phyloP scores from a whole-genome alignment of 1,140 invertebrate species.

The Cataglyphis hispanica region DNA sequence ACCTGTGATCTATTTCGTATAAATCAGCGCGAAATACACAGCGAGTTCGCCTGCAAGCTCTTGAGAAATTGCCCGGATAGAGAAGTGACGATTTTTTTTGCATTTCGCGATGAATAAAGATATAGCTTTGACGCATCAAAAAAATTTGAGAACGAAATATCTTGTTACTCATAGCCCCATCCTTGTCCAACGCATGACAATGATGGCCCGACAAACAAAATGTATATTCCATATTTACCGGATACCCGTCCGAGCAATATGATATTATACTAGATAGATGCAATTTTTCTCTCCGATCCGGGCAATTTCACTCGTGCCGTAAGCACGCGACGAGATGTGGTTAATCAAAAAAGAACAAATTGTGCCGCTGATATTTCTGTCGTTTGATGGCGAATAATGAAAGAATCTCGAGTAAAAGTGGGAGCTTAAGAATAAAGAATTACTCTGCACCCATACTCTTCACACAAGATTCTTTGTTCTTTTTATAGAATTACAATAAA shows the following conservation, averaged over 20 bases:
- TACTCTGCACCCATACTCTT: no score
- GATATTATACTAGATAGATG: neutral
- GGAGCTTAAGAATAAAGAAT: neutral
- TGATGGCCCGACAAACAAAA: neutral
- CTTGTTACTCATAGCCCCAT: neutral
- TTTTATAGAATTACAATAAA: neutral
- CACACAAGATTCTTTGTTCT: neutral
- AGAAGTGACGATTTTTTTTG: neutral
- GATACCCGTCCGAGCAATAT: neutral
- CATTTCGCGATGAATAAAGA: neutral
- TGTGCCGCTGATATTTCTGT: slow-evolving; percentile 40
- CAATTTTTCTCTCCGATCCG: slow-evolving; percentile 6
- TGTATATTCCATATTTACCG: neutral
- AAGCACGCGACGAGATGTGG: neutral
- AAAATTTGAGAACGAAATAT: neutral
- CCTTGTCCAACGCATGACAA: neutral
- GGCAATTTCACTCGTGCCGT: slow-evolving; percentile 8
- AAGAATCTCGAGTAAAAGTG: neutral
- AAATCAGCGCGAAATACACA: neutral
- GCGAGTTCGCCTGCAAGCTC: neutral
- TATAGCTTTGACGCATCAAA: neutral
- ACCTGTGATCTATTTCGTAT: neutral
- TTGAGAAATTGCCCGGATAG: neutral
- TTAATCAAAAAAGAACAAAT: slow-evolving; percentile 6
- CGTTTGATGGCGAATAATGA: neutral